Conservation (phyloP, 2,797 vertebrate species). For the Pseudochirops cupreus region DNA sequence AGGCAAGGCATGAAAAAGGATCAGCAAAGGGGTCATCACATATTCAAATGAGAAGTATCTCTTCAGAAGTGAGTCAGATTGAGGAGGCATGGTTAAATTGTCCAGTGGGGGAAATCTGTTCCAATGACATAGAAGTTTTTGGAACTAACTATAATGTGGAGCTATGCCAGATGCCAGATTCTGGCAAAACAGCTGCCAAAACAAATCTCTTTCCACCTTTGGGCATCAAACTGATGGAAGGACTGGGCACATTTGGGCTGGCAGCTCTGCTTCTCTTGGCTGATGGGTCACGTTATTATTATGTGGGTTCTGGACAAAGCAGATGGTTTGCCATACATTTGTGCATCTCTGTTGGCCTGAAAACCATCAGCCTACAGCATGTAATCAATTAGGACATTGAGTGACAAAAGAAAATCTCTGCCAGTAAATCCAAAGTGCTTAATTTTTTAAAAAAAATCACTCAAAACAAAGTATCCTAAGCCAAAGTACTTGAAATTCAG, state of each 20-base stretch:
- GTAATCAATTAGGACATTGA: conserved; percentile 74
- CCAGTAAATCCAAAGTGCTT: conserved; percentile 53
- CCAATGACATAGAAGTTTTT: conserved; percentile 68
- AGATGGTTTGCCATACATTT: conserved; percentile 77
- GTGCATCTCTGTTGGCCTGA: conserved; percentile 66
- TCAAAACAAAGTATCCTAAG: background rate
- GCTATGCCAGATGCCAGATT: conserved; percentile 78
- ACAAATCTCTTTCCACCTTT: conserved; percentile 69
- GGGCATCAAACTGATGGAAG: conserved; percentile 62
- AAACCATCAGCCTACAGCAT: conserved; percentile 68
- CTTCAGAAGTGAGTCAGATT: conserved; percentile 21
- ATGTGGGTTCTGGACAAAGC: conserved; percentile 68
- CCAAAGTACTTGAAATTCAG: conserved; percentile 32
- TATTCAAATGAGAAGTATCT: conserved; percentile 47
- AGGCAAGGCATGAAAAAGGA: conserved; percentile 76
- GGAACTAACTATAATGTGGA: conserved; percentile 44
- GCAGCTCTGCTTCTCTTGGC: conserved; percentile 64
- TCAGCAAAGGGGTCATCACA: conserved; percentile 42
- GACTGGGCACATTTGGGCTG: conserved; percentile 69
- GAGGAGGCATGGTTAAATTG: conserved; percentile 36
- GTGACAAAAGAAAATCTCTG: conserved; percentile 51
- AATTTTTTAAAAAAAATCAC: background rate
- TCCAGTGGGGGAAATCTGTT: conserved; percentile 48
- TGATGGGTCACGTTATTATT: conserved; percentile 68
- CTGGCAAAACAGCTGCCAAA: conserved; percentile 63